Conservation (phyloP, 1,140 invertebrate species). For the Drosophila eugracilis region DNA sequence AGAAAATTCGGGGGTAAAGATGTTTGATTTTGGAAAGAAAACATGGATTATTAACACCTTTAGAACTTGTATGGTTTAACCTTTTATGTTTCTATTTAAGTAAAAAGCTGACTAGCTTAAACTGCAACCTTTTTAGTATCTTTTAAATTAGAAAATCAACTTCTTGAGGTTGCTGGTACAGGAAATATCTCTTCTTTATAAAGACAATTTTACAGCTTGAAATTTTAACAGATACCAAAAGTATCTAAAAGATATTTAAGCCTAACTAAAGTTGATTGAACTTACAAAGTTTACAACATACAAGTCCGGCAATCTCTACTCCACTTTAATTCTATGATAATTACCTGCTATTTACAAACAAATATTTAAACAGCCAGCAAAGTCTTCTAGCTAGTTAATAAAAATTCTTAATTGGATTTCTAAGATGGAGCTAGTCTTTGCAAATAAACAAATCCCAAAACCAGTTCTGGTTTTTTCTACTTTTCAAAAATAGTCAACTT, state of each 20-base stretch:
- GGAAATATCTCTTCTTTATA: no score
- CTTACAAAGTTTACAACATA: conserved; percentile 3
- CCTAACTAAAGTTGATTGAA: not conserved
- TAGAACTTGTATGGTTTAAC: no score
- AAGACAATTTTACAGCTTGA: not conserved
- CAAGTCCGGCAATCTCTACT: conserved; percentile 2
- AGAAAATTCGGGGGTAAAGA: not conserved
- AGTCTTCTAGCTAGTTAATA: conserved; percentile 36
- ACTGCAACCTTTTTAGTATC: no score
- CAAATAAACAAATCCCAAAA: conserved; percentile 31
- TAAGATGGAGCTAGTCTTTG: not conserved
- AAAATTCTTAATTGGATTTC: conserved; percentile 66
- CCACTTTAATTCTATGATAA: conserved; percentile 45
- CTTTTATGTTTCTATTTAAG: no score
- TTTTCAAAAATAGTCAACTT: conserved; percentile 57
- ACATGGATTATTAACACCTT: no score
- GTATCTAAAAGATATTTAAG: not conserved
- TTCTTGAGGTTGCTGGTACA: no score
- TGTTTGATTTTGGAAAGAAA: not conserved
- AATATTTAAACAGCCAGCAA: conserved; percentile 27
- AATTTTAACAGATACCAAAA: not conserved
- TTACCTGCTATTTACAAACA: conserved; percentile 50
- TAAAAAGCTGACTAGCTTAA: no score
- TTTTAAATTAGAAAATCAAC: no score
- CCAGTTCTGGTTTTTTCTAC: no score